Base-by-base conservation (phyloP, 2,888 invertebrate species). In the Heliconius cydno region DNA sequence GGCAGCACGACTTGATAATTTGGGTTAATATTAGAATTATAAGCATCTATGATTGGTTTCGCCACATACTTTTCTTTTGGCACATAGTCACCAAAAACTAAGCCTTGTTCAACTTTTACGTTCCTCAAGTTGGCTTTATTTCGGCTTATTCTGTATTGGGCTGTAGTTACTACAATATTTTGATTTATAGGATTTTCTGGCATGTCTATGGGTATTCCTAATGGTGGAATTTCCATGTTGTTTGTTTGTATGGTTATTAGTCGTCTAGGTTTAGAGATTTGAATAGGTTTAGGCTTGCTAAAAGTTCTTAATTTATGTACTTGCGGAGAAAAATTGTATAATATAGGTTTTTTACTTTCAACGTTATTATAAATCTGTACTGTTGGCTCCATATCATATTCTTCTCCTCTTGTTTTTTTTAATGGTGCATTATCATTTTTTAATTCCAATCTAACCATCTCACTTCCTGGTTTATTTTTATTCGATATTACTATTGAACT, bases 161-260 rank as follows among this genome's bases (percentile, higher is more conserved):
- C 60, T 0, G 91, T 88, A 30, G 89, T 87, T 6, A 93, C 84
- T 52, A 94, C 83, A 25, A 94, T 90, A 80, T 92, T 90, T 84
- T 92, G 90, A 81, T 90, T 90, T 9, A 92, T 85, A 15, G 89
- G 65, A 78, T 84, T 85, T 12, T 86, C 60, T 3, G 90, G 88
- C 30, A 90, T 88, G 10, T 87, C 80, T 63, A 92, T 81, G 25
- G 89, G 87, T 73, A 94, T 85, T 13, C 87, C 87, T 38, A 94
- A 81, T 3, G 93, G 93, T 30, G 90, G 88, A 78, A 94, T 89
- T 84, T 91, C 91, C 13, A 87, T 84, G 2, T 88, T 88, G 84
- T 94, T 92, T 0, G 94, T 94, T 84, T 94, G 94, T 81, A 94
- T 86, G 57, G 90, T 91, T 57, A 90, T 86, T 1, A 92, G 85